Evolutionary conservation across 2,797 vertebrate species (phyloP).

Genomic region (Lates japonicus): DNA sequence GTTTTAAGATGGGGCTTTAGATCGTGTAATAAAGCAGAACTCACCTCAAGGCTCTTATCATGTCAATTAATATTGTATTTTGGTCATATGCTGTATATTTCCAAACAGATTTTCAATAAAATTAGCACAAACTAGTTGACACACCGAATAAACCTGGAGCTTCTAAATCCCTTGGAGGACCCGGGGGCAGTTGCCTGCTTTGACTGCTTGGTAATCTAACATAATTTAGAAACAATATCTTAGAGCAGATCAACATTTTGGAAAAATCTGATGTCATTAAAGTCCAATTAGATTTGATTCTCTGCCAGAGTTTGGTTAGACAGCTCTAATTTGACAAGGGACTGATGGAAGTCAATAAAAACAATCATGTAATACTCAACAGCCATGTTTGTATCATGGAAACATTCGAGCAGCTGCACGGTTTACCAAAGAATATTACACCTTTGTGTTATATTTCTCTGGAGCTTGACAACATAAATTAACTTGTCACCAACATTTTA

Average conservation of each 20-base stretch:
- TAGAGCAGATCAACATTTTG: slow-evolving; percentile 3
- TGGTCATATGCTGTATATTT: neutral
- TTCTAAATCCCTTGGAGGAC: neutral
- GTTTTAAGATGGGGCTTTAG: neutral
- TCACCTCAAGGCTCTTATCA: neutral
- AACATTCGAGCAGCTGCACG: slow-evolving; percentile 4
- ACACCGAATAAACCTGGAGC: neutral
- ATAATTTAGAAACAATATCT: slow-evolving; percentile 17
- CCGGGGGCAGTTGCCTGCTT: neutral
- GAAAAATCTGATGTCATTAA: slow-evolving; percentile 26
- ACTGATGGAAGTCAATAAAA: slow-evolving; percentile 29
- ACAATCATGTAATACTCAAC: slow-evolving; percentile 6
- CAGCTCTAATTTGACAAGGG: slow-evolving; percentile 7
- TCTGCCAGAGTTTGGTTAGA: neutral
- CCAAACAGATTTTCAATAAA: neutral
- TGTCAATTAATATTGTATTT: neutral
- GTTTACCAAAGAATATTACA: slow-evolving; percentile 5
- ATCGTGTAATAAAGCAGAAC: neutral
- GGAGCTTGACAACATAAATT: slow-evolving; percentile 29
- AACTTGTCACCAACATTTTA: neutral
- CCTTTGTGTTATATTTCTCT: slow-evolving; percentile 11
- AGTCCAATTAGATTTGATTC: slow-evolving; percentile 21
- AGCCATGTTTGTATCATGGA: slow-evolving; percentile 7
- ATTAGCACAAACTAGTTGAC: slow-evolving; percentile 3
- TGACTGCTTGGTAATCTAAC: slow-evolving; percentile 5